A percentile compares a stretch with the other conserved stretches of the same genome.
phyloP scores from a whole-genome alignment of 2,888 invertebrate genomes.

The Teleogryllus oceanicus region DNA sequence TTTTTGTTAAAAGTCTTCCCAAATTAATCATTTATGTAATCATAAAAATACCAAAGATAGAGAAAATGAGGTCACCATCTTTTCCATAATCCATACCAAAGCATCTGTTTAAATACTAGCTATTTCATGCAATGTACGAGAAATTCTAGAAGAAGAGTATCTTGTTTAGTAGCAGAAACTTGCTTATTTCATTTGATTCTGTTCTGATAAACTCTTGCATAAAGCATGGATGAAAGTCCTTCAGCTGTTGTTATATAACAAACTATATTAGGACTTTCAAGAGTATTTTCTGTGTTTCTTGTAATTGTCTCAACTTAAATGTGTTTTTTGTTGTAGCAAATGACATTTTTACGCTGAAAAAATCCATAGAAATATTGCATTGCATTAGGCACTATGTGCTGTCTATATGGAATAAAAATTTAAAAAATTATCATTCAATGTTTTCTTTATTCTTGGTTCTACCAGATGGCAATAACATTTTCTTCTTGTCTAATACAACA shows the following conservation, averaged over 20 bases:
- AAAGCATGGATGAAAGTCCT: not conserved
- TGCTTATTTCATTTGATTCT: slow-evolving; percentile 18
- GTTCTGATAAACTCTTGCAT: not conserved
- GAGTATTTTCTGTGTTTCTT: slow-evolving; percentile 20
- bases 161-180: slow-evolving; percentile 6
- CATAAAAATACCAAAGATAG: slow-evolving; percentile 31
- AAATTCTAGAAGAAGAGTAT: slow-evolving; percentile 21
- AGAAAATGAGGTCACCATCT: slow-evolving; percentile 22
- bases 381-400: not conserved
- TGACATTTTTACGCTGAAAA: not conserved
- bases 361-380: not conserved
- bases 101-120: slow-evolving; percentile 23
- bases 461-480: not conserved
- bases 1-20: not conserved
- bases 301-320: not conserved
- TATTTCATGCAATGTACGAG: slow-evolving; percentile 10
- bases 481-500: slow-evolving; percentile 11
- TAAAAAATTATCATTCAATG: not conserved
- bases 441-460: not conserved
- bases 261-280: slow-evolving; percentile 18
- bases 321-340: not conserved
- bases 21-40: not conserved
- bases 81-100: slow-evolving; percentile 32
- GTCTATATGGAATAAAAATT: not conserved
- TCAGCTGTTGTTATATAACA: not conserved